Base-by-base conservation (phyloP, 1,140 invertebrate genomes). In the Daktulosphaira vitifoliae region DNA sequence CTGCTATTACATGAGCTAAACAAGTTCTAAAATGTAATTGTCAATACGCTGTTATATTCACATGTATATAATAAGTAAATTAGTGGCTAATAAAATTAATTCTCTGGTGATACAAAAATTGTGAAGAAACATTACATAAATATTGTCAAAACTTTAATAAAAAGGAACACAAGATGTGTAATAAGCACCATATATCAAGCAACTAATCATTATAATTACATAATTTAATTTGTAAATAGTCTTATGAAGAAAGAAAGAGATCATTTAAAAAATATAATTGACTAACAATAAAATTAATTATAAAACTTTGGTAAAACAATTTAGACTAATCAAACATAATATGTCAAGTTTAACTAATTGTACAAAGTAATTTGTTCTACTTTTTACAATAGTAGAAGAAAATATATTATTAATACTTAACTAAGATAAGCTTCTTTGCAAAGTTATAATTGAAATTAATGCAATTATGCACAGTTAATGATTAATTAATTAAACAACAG, bases 181-280 rank as follows among this genome's bases (percentile, higher is more conserved):
- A 59, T n/a, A 59, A 59, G 54, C 54, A 59, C 54, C 54, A 59
- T 59, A n/a, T n/a, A 23, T 59, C 18, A 59, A 59, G 54, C 54
- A 59, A 59, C 50, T 23, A 59, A 56, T 33, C 5, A 56, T 26
- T 46, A 26, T 44, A 59, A n/a, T n/a, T 46, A 20, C 42, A 46
- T 22, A 59, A 22, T 56, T n/a, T n/a, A n/a, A n/a, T n/a, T n/a
- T 7, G 29, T 33, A 39, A 59, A 25, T 26, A 59, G 44, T 29
- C n/a, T 26, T 29, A 42, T 59, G 6, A 26, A 44, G 18, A 18
- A 25, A 52, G 25, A 59, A 46, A 22, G n/a, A 59, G 22, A 59
- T 44, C 54, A 46, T 29, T 44, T 16, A 26, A 59, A 46, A n/a
- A 11, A 25, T 44, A 46, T 59, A 29, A 29, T 42, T 42, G 11